phyloP scores from a whole-genome alignment of 2,113 vertebrate genomes.

The Quiscalus mexicanus region DNA sequence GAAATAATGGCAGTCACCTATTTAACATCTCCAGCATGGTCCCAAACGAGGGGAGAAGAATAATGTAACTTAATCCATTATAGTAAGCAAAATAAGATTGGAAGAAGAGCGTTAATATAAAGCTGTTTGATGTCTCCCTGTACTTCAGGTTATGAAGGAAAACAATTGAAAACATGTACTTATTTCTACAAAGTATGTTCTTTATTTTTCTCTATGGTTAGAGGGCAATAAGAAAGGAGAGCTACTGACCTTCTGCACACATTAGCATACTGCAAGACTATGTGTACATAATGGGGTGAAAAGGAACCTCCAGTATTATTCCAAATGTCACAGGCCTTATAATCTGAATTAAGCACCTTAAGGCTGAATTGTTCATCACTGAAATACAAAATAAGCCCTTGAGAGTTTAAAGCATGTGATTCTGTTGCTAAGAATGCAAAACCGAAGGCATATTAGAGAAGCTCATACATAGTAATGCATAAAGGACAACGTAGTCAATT shows the following conservation, averaged over 20 bases:
- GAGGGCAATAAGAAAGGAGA: neutral
- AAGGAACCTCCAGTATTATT: slow-evolving; percentile 20
- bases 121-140: neutral
- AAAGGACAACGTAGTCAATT: neutral
- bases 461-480: neutral
- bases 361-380: neutral
- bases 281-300: slow-evolving; percentile 3
- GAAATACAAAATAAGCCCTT: slow-evolving; percentile 39
- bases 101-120: neutral
- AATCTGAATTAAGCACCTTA: slow-evolving; percentile 4
- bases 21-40: neutral
- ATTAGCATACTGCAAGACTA: neutral
- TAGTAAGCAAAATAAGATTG: neutral
- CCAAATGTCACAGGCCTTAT: slow-evolving; percentile 29
- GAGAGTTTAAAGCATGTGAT: neutral
- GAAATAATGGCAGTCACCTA: neutral
- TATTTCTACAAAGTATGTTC: neutral
- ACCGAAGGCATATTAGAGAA: neutral
- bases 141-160: neutral
- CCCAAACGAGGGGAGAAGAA: neutral
- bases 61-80: neutral
- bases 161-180: neutral
- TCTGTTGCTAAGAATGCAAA: slow-evolving; percentile 29
- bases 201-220: neutral
- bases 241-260: neutral